Percentiles rank a stretch among this genome's conserved stretches.
phyloP scores from a whole-genome alignment of 2,113 vertebrate species.

The Gambusia holbrooki region DNA sequence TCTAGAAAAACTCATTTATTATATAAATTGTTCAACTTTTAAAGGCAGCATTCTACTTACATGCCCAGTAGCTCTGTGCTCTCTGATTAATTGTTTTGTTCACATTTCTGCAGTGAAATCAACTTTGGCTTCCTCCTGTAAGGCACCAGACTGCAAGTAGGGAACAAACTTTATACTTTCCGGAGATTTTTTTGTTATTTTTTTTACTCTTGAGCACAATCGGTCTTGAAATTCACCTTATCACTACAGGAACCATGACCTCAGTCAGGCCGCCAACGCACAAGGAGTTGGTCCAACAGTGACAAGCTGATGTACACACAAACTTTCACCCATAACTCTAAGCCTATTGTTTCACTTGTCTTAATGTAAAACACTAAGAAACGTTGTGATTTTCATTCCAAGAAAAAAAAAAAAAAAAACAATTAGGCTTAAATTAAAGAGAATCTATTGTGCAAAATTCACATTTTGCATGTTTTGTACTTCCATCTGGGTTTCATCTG shows the following conservation, averaged over 20 bases:
- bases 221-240: slow-evolving; percentile 57
- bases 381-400: no score
- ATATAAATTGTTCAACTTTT: background rate
- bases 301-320: slow-evolving; percentile 21
- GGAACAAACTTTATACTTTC: slow-evolving; percentile 51
- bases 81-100: background rate
- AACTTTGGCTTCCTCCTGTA: slow-evolving; percentile 36
- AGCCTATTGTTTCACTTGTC: background rate
- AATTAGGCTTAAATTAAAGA: no score
- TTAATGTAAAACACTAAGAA: background rate
- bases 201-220: slow-evolving; percentile 45
- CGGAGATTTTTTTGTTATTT: slow-evolving; percentile 1
- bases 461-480: no score
- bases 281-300: slow-evolving; percentile 37
- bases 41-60: background rate
- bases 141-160: slow-evolving; percentile 25
- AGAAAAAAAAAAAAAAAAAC: no score
- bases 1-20: background rate
- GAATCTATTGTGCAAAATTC: no score
- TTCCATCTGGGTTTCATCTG: no score
- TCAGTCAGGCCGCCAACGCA: slow-evolving; percentile 35
- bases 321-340: background rate
- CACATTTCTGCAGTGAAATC: slow-evolving; percentile 35
- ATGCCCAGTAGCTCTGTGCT: background rate
- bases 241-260: slow-evolving; percentile 63